Evolutionary conservation across 2,888 invertebrate species (phyloP).

Genomic region (Tupiocoris notatus): DNA sequence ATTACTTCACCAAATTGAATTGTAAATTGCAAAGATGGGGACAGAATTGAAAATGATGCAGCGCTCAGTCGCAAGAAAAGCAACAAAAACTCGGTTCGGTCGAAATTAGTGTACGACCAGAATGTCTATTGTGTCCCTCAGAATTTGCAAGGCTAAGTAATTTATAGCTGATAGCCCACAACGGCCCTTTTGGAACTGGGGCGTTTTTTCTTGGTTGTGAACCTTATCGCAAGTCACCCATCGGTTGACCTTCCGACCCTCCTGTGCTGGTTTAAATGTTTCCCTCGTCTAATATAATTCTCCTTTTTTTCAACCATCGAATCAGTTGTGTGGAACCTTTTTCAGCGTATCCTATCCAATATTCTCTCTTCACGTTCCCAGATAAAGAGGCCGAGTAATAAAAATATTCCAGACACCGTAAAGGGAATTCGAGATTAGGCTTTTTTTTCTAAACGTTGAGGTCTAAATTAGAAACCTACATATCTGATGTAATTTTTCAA

Average conservation of each 20-base stretch:
- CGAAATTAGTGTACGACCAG: background rate
- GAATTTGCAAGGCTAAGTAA: conserved; percentile 17
- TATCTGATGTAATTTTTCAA: too few relatives aligned
- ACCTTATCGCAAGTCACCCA: conserved; percentile 17
- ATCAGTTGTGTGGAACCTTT: background rate
- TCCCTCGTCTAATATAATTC: conserved; percentile 23
- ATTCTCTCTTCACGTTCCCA: background rate
- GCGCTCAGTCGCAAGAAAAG: background rate
- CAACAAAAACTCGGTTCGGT: background rate
- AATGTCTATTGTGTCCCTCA: background rate
- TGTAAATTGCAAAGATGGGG: background rate
- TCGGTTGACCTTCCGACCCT: background rate
- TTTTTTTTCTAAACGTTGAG: too few relatives aligned
- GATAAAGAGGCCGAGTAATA: background rate
- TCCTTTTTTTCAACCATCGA: background rate
- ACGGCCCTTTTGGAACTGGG: background rate
- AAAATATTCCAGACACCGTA: too few relatives aligned
- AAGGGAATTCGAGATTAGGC: too few relatives aligned
- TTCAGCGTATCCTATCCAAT: background rate
- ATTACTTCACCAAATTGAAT: too few relatives aligned
- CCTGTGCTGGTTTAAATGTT: conserved; percentile 12
- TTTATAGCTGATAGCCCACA: conserved; percentile 15
- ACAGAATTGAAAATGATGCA: background rate
- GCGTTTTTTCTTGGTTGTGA: background rate
- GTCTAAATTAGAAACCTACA: too few relatives aligned